Evolutionary conservation across 37 sponge, comb jelly and placozoan species (phyloP).

Genomic region (Chondrosia reniformis): DNA sequence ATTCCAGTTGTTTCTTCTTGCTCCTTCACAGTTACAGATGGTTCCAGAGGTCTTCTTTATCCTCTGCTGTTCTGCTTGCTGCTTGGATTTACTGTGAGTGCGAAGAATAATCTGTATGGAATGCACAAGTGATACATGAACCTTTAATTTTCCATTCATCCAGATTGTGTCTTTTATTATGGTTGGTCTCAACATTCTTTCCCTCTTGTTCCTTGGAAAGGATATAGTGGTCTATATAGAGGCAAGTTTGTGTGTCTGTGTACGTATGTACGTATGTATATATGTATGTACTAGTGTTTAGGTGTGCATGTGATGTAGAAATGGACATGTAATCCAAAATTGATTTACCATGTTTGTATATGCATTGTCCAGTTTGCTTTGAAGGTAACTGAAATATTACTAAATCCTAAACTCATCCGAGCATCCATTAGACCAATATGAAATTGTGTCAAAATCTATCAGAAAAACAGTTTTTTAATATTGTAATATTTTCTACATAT

Average conservation of each 20-base stretch:
- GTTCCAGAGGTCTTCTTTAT: background rate
- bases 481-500: too few relatives aligned
- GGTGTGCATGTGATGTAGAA: background rate
- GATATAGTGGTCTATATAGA: background rate
- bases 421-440: too few relatives aligned
- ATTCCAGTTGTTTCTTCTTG: background rate
- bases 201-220: slow-evolving; percentile 27
- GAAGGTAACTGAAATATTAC: too few relatives aligned
- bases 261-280: background rate
- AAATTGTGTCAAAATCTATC: too few relatives aligned
- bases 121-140: background rate
- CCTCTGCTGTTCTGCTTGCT: background rate
- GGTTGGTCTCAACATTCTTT: slow-evolving; percentile 52
- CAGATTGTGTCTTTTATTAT: slow-evolving; percentile 52
- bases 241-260: background rate
- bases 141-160: background rate
- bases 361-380: too few relatives aligned
- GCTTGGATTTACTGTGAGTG: slow-evolving; percentile 10
- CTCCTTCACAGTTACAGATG: background rate
- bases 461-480: too few relatives aligned
- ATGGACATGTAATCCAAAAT: too few relatives aligned
- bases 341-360: too few relatives aligned
- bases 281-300: background rate
- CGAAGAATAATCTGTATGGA: background rate
- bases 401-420: too few relatives aligned